Evolutionary conservation across 2,888 invertebrate genomes (phyloP).

Genomic region (Apodemia zela): DNA sequence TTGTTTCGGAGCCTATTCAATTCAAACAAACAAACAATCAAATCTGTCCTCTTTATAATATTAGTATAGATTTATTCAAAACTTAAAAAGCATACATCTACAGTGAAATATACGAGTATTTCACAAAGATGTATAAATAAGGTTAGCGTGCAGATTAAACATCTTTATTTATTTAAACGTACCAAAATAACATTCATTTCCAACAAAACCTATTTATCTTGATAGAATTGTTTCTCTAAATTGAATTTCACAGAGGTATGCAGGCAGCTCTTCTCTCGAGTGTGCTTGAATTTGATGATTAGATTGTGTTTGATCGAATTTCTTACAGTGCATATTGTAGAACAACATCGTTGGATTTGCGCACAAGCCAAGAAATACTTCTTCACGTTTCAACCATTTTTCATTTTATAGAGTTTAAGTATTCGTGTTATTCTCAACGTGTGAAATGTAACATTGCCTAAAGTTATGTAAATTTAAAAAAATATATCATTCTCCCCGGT

Average conservation of each 20-base stretch:
- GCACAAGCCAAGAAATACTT: background rate
- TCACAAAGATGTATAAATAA: background rate
- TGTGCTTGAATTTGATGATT: constrained; percentile 3
- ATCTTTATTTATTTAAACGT: background rate
- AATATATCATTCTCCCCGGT: too few species aligned
- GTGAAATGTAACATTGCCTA: too few species aligned
- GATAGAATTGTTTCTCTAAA: constrained; percentile 10
- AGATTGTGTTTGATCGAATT: background rate
- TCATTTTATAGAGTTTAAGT: background rate
- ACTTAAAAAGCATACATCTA: too few species aligned
- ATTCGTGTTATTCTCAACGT: too few species aligned
- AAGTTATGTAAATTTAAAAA: too few species aligned
- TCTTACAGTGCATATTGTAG: constrained; percentile 3
- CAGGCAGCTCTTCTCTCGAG: constrained; percentile 4
- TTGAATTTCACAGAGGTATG: constrained; percentile 12
- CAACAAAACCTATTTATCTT: constrained; percentile 4
- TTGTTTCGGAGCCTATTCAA: too few species aligned
- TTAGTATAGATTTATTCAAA: too few species aligned
- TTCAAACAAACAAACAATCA: too few species aligned
- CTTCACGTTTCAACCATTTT: background rate
- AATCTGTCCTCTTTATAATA: too few species aligned
- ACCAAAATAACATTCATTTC: background rate
- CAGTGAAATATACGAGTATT: too few species aligned
- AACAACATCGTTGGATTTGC: background rate
- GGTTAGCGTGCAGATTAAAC: background rate